These are phyloP conservation scores for Pseudomyrmex dendroicus DNA, from an alignment of 1,140 invertebrate genomes.

Conservation along the genomic window DNA sequence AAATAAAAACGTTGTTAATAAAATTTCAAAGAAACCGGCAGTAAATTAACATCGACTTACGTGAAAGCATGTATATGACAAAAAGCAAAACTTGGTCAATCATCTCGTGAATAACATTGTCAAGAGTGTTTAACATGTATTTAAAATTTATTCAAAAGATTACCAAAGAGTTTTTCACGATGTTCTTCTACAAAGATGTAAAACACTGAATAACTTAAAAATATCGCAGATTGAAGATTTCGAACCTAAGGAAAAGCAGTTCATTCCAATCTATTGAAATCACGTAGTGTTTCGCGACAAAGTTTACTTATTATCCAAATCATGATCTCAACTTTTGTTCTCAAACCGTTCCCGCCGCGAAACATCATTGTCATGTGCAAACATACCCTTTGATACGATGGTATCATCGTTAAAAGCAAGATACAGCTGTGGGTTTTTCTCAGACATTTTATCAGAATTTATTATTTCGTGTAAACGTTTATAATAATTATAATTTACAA, in stretches of 20 bases:
- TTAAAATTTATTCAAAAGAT: conserved; percentile 24
- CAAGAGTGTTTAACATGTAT: not conserved
- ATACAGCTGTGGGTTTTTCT: conserved; percentile 76
- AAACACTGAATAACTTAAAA: not conserved
- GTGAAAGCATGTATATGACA: not conserved
- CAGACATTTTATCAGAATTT: conserved; percentile 85
- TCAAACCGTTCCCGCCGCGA: not conserved
- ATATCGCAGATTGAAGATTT: conserved; percentile 1
- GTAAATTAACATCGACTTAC: no score
- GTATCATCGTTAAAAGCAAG: conserved; percentile 59
- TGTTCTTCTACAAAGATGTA: not conserved
- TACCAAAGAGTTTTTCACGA: not conserved
- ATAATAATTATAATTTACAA: conserved; percentile 86
- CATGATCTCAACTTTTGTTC: conserved; percentile 1
- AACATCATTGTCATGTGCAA: conserved; percentile 6
- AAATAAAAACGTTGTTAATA: not conserved
- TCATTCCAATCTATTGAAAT: conserved; percentile 27
- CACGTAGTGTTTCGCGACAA: conserved; percentile 1
- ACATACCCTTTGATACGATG: conserved; percentile 1
- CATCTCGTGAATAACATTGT: not conserved
- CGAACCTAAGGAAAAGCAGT: not conserved
- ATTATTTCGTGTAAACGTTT: conserved; percentile 86
- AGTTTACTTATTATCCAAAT: conserved; percentile 3
- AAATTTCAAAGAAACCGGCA: no score
- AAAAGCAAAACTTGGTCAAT: conserved; percentile 9